A percentile compares a stretch with the other conserved stretches of the same genome.
These are phyloP conservation scores for Oligia latruncula DNA, from an alignment of 2,888 invertebrate species.

Conservation along the genomic window DNA sequence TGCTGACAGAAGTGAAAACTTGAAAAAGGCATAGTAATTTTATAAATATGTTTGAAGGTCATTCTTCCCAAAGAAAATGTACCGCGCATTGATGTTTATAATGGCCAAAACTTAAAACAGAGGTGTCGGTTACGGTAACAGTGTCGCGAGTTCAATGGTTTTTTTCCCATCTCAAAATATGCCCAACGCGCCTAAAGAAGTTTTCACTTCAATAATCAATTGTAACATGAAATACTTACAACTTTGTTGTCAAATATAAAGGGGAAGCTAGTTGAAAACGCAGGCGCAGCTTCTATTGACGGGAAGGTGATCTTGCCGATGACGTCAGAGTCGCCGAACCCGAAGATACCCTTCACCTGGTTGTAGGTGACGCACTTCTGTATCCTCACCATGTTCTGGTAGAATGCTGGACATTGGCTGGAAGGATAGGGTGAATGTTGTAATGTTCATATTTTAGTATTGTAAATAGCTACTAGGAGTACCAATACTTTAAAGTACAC, in stretches of 20 bases:
- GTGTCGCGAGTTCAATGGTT: no score
- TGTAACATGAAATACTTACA: constrained; percentile 80
- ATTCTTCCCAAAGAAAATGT: no score
- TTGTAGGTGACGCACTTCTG: constrained; percentile 99
- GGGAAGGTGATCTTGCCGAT: constrained; percentile 99
- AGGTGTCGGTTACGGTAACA: no score
- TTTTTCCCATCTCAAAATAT: no score
- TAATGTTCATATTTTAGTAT: neutral
- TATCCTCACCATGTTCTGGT: constrained; percentile 97
- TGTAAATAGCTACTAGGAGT: neutral
- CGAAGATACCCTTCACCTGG: constrained; percentile 99
- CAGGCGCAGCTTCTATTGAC: constrained; percentile 98
- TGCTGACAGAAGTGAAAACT: no score
- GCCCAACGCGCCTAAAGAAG: no score
- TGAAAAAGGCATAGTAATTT: no score
- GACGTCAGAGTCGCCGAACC: constrained; percentile 98
- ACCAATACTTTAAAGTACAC: neutral
- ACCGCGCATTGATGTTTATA: no score
- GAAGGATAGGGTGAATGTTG: constrained; percentile 63
- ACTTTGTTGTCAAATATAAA: constrained; percentile 95
- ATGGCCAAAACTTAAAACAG: no score
- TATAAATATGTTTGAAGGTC: no score
- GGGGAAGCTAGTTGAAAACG: constrained; percentile 97
- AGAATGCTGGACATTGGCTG: constrained; percentile 96
- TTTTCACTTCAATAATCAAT: neutral